Percentiles rank a stretch among this genome's conserved stretches.
phyloP scores from a whole-genome alignment of 1,140 invertebrate species.

The Ips nitidus region DNA sequence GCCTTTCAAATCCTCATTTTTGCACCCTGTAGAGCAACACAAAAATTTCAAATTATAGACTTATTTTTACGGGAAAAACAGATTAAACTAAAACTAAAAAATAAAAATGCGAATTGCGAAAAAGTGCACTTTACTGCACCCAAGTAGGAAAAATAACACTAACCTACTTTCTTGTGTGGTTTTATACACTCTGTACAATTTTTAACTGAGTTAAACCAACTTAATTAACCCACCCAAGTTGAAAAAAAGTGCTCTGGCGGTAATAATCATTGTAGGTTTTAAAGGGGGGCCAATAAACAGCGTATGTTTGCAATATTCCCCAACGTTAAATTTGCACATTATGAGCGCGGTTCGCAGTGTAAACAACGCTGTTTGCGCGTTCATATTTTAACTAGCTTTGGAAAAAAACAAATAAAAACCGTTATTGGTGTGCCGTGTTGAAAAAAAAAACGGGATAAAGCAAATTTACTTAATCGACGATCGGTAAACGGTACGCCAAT shows the following conservation, averaged over 20 bases:
- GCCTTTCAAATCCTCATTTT: too few species aligned
- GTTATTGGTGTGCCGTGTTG: conserved; percentile 6
- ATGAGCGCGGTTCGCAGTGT: not conserved
- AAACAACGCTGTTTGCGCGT: conserved; percentile 9
- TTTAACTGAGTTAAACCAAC: not conserved
- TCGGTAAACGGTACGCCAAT: not conserved
- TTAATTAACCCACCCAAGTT: not conserved
- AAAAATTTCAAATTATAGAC: too few species aligned
- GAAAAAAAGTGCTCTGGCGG: not conserved
- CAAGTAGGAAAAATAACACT: too few species aligned
- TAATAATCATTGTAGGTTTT: not conserved
- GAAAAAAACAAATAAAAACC: conserved; percentile 9
- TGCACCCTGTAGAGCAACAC: too few species aligned
- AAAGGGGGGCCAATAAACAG: conserved; percentile 3
- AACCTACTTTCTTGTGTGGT: too few species aligned
- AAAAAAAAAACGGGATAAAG: conserved; percentile 5
- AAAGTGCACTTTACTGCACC: too few species aligned
- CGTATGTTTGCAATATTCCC: conserved; percentile 11
- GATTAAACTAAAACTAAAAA: too few species aligned
- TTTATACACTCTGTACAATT: too few species aligned
- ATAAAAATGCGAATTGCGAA: too few species aligned
- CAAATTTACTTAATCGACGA: conserved; percentile 3
- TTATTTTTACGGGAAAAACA: too few species aligned
- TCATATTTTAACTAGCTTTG: conserved; percentile 7
- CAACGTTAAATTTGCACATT: conserved; percentile 16